These are phyloP conservation scores for Chaenogobius annularis DNA, from an alignment of 2,113 vertebrate genomes.

Conservation along the genomic window DNA sequence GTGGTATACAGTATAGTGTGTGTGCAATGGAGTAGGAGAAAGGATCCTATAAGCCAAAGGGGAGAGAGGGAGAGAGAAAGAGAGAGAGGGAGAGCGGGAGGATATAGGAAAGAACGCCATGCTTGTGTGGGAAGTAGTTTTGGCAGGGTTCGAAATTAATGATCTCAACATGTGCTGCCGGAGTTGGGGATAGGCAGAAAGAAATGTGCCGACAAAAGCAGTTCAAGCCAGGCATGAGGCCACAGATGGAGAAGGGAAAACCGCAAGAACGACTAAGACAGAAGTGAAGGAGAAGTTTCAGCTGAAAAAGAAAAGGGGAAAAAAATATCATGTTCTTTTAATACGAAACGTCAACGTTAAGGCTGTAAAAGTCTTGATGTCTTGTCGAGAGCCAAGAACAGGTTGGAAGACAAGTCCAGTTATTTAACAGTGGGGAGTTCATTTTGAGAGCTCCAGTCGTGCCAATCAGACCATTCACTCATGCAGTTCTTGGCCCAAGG, in stretches of 20 bases:
- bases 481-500: conserved; percentile 35
- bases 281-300: conserved; percentile 53
- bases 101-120: conserved; percentile 62
- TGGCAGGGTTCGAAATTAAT: conserved; percentile 76
- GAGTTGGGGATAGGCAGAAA: conserved; percentile 71
- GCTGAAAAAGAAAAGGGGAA: conserved; percentile 1
- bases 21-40: conserved; percentile 15
- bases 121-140: conserved; percentile 77
- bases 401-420: conserved; percentile 34
- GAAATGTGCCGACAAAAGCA: conserved; percentile 75
- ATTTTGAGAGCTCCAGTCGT: conserved; percentile 26
- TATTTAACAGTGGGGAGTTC: conserved; percentile 30
- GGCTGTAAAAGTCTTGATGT: conserved; percentile 34
- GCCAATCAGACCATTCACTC: conserved; percentile 42
- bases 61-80: conserved; percentile 9
- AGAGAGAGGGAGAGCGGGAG: conserved; percentile 9
- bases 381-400: conserved; percentile 19
- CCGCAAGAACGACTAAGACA: conserved; percentile 57
- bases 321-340: conserved; percentile 35
- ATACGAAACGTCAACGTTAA: conserved; percentile 54
- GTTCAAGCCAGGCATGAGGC: conserved; percentile 49
- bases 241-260: conserved; percentile 66
- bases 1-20: conserved; percentile 17
- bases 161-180: conserved; percentile 78
- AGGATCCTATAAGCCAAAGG: conserved; percentile 16